These are phyloP conservation scores for Chrysopa pallens DNA, from an alignment of 1,140 invertebrate species.

Conservation along the genomic window DNA sequence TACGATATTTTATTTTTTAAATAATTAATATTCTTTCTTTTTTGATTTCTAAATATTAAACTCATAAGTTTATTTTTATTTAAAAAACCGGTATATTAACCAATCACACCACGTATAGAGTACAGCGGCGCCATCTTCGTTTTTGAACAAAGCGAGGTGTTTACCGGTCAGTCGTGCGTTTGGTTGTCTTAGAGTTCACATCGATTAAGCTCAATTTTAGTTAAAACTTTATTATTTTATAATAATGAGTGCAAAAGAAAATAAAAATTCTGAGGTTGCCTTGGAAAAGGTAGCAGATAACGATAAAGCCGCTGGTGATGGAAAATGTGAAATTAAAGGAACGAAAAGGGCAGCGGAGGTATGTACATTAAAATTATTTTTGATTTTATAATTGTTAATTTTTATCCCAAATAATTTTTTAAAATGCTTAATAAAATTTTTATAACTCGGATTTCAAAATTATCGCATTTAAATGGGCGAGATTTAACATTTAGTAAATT, in stretches of 20 bases:
- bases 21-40: not conserved
- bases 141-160: slow-evolving; percentile 52
- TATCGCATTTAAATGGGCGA: no score
- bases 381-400: no score
- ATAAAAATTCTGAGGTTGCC: slow-evolving; percentile 50
- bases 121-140: slow-evolving; percentile 63
- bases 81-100: slow-evolving; percentile 21
- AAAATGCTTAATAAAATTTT: no score
- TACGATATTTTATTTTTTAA: slow-evolving; percentile 3
- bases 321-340: slow-evolving; percentile 66
- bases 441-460: no score
- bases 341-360: slow-evolving; percentile 75
- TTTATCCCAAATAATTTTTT: no score
- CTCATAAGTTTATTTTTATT: not conserved
- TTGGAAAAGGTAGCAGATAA: slow-evolving; percentile 61
- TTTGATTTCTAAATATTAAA: not conserved
- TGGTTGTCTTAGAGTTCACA: slow-evolving; percentile 28
- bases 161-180: slow-evolving; percentile 39
- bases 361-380: slow-evolving; percentile 25
- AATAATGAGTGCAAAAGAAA: slow-evolving; percentile 66
- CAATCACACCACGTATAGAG: slow-evolving; percentile 36
- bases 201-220: slow-evolving; percentile 14
- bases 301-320: slow-evolving; percentile 46
- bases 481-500: no score
- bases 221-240: not conserved